These are phyloP conservation scores for Dromiciops gliroides DNA, from an alignment of 2,113 vertebrate genomes.

Conservation along the genomic window DNA sequence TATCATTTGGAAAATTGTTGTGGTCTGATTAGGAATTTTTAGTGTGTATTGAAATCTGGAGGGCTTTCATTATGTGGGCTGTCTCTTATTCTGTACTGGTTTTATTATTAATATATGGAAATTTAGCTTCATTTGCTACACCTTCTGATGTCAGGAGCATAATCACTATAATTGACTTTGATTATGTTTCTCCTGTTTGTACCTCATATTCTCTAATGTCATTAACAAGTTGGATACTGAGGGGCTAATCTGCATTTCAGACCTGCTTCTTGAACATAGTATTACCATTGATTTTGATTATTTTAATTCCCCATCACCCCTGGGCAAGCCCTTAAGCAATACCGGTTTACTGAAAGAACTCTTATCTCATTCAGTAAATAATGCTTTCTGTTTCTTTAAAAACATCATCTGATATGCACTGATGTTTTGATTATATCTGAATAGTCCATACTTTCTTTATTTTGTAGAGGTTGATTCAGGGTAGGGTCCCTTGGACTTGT, in stretches of 20 bases:
- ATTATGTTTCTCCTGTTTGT: slow-evolving; percentile 75
- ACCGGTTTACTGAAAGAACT: slow-evolving; percentile 62
- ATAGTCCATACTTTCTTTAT: not conserved
- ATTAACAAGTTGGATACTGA: slow-evolving; percentile 75
- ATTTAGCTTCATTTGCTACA: slow-evolving; percentile 70
- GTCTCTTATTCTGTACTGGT: slow-evolving; percentile 54
- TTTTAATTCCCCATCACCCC: slow-evolving; percentile 72
- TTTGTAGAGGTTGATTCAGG: not conserved
- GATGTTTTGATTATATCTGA: slow-evolving; percentile 21
- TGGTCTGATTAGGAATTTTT: slow-evolving; percentile 77
- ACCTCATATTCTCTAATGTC: slow-evolving; percentile 76
- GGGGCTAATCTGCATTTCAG: slow-evolving; percentile 76
- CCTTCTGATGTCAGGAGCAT: slow-evolving; percentile 76
- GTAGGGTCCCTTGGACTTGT: not conserved
- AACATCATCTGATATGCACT: slow-evolving; percentile 36
- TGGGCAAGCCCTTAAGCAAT: slow-evolving; percentile 71
- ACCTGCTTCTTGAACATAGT: slow-evolving; percentile 62
- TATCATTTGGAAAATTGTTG: slow-evolving; percentile 75
- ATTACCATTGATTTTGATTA: slow-evolving; percentile 75
- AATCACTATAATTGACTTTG: slow-evolving; percentile 79
- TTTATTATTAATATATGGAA: slow-evolving; percentile 82
- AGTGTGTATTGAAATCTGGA: slow-evolving; percentile 63
- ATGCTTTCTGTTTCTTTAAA: slow-evolving; percentile 49
- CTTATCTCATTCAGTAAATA: slow-evolving; percentile 57
- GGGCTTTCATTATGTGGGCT: slow-evolving; percentile 67